Evolutionary conservation across 2,797 vertebrate genomes (phyloP).

Genomic region (Hephaestus fuliginosus): DNA sequence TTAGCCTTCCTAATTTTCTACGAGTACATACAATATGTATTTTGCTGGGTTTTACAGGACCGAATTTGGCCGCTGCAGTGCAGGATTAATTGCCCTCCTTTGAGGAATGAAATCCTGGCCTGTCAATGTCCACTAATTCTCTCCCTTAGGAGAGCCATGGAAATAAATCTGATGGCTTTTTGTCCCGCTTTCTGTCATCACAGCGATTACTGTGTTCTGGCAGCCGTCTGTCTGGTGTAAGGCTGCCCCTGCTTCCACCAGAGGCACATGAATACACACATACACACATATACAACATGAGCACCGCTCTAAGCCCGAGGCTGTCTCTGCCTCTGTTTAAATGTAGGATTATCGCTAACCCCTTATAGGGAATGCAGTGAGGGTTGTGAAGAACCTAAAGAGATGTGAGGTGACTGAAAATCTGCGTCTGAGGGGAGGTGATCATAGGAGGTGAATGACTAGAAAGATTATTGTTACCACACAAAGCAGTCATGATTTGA

Average conservation of each 20-base stretch:
- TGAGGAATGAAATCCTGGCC: conserved; percentile 82
- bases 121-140: conserved; percentile 84
- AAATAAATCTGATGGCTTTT: conserved; percentile 86
- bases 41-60: conserved; percentile 53
- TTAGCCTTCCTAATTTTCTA: conserved; percentile 68
- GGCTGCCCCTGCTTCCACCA: conserved; percentile 62
- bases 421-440: conserved; percentile 1
- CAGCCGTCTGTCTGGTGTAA: conserved; percentile 68
- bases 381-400: conserved; percentile 18
- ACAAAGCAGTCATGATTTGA: conserved; percentile 6
- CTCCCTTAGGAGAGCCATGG: conserved; percentile 73
- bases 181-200: conserved; percentile 78
- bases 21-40: conserved; percentile 62
- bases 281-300: conserved; percentile 25
- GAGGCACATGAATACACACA: conserved; percentile 36
- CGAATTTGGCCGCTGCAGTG: conserved; percentile 61
- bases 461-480: not conserved
- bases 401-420: conserved; percentile 47
- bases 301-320: conserved; percentile 45
- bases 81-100: conserved; percentile 85
- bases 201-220: conserved; percentile 77
- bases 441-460: conserved; percentile 10
- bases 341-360: conserved; percentile 63
- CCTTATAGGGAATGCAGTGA: conserved; percentile 43
- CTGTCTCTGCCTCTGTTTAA: conserved; percentile 66